phyloP scores from a whole-genome alignment of 2,888 invertebrate species.

The Mythimna loreyi region DNA sequence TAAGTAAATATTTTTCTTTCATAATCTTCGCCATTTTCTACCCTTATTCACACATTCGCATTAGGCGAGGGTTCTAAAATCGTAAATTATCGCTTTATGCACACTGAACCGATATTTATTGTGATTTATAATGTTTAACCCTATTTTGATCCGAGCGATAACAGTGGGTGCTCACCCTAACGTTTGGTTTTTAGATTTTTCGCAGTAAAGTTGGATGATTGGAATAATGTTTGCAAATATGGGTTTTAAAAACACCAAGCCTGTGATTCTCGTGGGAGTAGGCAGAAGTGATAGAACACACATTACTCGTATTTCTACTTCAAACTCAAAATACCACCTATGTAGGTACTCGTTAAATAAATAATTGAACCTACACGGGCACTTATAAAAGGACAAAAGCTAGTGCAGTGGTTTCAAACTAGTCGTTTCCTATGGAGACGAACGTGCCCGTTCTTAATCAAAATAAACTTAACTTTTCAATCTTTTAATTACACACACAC shows the following conservation, averaged over 20 bases:
- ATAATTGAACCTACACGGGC: too few species aligned
- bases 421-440: too few species aligned
- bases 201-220: conserved; percentile 40
- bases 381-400: too few species aligned
- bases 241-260: neutral
- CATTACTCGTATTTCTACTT: too few species aligned
- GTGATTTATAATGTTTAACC: conserved; percentile 82
- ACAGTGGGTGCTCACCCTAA: conserved; percentile 60
- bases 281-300: neutral
- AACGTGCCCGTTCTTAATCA: too few species aligned
- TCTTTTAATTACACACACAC: too few species aligned
- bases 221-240: conserved; percentile 30
- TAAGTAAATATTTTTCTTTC: conserved; percentile 53
- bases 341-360: too few species aligned
- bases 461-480: too few species aligned
- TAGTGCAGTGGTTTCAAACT: too few species aligned
- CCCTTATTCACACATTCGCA: conserved; percentile 64
- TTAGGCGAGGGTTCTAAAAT: conserved; percentile 81
- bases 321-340: too few species aligned
- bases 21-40: conserved; percentile 65
- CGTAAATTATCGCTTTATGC: conserved; percentile 80
- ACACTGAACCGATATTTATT: conserved; percentile 77
- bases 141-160: conserved; percentile 67
- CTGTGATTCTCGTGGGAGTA: neutral
- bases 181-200: conserved; percentile 62